A percentile compares a stretch with the other conserved stretches of the same genome.
Evolutionary conservation across 2,888 invertebrate species (phyloP).

Genomic region (Prosapia bicincta): DNA sequence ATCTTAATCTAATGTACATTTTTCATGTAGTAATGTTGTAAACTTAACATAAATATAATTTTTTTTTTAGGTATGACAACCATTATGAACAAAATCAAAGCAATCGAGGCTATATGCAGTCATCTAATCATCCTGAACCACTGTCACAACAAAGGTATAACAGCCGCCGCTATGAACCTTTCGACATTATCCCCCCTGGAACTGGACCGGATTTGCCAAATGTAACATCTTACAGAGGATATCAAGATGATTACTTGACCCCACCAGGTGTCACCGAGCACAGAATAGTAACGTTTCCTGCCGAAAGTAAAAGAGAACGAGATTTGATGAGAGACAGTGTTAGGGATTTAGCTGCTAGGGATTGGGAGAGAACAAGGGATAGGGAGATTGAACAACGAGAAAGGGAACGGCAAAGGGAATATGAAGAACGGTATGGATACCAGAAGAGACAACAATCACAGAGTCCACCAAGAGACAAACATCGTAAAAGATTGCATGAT

Average conservation of each 20-base stretch:
- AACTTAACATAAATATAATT: too few species aligned
- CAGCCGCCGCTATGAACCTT: constrained; percentile 19
- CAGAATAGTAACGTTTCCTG: constrained; percentile 1
- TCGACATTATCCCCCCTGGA: constrained; percentile 21
- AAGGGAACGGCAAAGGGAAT: constrained; percentile 36
- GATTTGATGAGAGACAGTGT: background rate
- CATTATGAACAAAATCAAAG: background rate
- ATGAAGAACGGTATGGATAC: constrained; percentile 29
- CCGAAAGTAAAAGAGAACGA: constrained; percentile 21
- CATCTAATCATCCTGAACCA: background rate
- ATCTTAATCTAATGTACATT: too few species aligned
- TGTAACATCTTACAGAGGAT: background rate
- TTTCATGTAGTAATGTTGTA: too few species aligned
- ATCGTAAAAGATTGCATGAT: constrained; percentile 21
- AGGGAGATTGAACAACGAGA: constrained; percentile 38
- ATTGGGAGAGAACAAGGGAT: constrained; percentile 39
- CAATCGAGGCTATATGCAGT: background rate
- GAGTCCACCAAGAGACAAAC: constrained; percentile 21
- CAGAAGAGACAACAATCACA: constrained; percentile 9
- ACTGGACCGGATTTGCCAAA: constrained; percentile 3
- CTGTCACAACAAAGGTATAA: constrained; percentile 8
- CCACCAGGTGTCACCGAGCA: background rate
- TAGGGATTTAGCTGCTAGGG: constrained; percentile 32
- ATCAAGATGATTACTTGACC: constrained; percentile 5
- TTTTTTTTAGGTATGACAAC: background rate